Conservation (phyloP, 2,113 vertebrate species). For the Bungarus multicinctus region DNA sequence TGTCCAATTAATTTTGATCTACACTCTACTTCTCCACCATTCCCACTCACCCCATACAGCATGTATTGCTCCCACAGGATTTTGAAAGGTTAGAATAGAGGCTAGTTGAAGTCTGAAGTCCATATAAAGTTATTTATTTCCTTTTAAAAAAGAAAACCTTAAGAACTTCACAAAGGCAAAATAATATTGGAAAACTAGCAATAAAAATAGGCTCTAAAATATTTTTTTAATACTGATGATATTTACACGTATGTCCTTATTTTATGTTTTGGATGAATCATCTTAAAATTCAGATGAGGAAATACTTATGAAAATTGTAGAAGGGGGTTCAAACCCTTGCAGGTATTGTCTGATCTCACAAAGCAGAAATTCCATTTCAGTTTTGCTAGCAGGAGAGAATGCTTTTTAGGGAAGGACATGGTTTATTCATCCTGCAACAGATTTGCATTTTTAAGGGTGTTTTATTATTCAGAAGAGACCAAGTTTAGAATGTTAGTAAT, state of each 20-base stretch:
- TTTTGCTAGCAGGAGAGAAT: neutral
- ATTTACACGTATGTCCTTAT: neutral
- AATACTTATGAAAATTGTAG: neutral
- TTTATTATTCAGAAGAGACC: neutral
- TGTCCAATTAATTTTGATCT: constrained; percentile 32
- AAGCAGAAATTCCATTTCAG: neutral
- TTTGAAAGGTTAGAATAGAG: constrained; percentile 19
- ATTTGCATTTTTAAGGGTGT: neutral
- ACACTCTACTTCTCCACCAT: constrained; percentile 35
- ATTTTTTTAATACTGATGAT: neutral
- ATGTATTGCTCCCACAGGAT: neutral
- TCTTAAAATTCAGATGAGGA: neutral
- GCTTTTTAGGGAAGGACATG: neutral
- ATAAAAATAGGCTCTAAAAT: neutral
- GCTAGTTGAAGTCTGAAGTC: constrained; percentile 9
- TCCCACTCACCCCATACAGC: neutral
- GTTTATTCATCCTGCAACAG: neutral
- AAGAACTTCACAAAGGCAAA: constrained; percentile 12
- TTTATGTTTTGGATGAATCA: neutral
- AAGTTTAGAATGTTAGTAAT: neutral
- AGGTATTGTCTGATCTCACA: neutral
- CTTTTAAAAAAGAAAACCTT: constrained; percentile 9
- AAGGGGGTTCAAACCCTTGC: neutral
- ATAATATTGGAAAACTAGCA: neutral
- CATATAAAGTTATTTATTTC: neutral